Base-by-base conservation (phyloP, 2,113 vertebrate species). In the Mormyrus lacerda region DNA sequence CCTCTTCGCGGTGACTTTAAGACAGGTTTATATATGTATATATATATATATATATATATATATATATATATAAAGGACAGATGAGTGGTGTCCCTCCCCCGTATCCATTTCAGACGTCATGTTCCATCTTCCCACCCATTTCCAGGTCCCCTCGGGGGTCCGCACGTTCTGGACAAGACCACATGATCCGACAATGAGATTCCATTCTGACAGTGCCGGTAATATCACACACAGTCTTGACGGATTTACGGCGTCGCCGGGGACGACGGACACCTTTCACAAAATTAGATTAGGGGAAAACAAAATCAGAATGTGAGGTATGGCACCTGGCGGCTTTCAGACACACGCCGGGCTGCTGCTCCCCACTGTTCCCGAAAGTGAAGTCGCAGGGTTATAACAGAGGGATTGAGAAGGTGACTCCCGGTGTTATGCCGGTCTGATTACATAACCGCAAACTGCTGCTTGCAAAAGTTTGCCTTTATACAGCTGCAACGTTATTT, bases 1-100 rank as follows among this genome's bases (percentile, higher is more conserved):
- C 35, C 35, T 79, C 27, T 79, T 79, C 5, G 88, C 31, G 47
- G 84, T 90, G 90, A 88, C 90, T 87, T 91, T 87, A 24, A 61
- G 76, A 47, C 31, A 31, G 21, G 21, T 39, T 82, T n/a, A n/a
- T n/a, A n/a, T n/a, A n/a, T n/a, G n/a, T n/a, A n/a, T n/a, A n/a
- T n/a, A n/a, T n/a, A n/a, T n/a, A n/a, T n/a, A n/a, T n/a, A n/a
- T n/a, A n/a, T n/a, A n/a, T n/a, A n/a, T n/a, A n/a, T n/a, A n/a
- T n/a, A n/a, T n/a, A n/a, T n/a, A n/a, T n/a, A n/a, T n/a, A n/a
- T n/a, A n/a, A 55, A 55, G 4, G 51, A 44, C 82, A 44, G 19
- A n/a, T 24, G 79, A 21, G 15, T 44, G 79, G 8, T n/a, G 13
- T 8, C 10, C 24, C 19, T 51, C 50, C 11, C 53, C n/a, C 27